phyloP scores from a whole-genome alignment of 1,140 invertebrate species.

The Tetragnatha versicolor region DNA sequence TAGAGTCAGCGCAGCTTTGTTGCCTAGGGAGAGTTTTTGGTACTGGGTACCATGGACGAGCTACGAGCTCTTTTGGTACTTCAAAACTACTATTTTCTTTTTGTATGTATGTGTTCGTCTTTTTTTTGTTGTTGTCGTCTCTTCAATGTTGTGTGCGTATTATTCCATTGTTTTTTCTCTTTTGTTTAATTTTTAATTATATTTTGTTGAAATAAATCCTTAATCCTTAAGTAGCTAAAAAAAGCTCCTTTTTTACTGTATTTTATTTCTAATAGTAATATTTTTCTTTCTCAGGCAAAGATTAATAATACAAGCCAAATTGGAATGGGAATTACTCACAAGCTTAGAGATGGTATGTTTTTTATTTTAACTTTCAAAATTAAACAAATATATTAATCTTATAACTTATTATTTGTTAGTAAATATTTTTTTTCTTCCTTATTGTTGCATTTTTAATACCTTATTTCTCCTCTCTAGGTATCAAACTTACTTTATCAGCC shows the following conservation, averaged over 20 bases:
- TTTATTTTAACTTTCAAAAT: not conserved
- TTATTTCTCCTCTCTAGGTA: slow-evolving; percentile 70
- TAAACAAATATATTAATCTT: not conserved
- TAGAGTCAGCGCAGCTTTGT: too few species aligned
- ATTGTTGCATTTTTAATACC: not conserved
- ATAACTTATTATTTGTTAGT: not conserved
- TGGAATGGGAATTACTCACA: slow-evolving; percentile 93
- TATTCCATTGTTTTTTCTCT: too few species aligned
- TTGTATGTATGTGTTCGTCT: too few species aligned
- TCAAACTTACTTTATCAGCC: slow-evolving; percentile 87
- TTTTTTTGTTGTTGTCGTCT: too few species aligned
- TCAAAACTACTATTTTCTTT: too few species aligned
- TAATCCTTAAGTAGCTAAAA: too few species aligned
- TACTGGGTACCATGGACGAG: too few species aligned
- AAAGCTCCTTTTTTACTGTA: not conserved
- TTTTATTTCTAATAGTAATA: not conserved
- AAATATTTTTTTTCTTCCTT: not conserved
- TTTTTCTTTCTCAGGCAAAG: slow-evolving; percentile 75
- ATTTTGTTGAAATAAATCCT: too few species aligned
- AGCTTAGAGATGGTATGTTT: slow-evolving; percentile 79
- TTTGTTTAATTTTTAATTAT: too few species aligned
- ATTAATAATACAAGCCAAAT: slow-evolving; percentile 94
- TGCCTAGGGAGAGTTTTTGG: too few species aligned
- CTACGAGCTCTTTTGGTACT: too few species aligned
- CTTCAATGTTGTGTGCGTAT: too few species aligned